phyloP scores from a whole-genome alignment of 2,113 vertebrate genomes.

The Cacatua alba region DNA sequence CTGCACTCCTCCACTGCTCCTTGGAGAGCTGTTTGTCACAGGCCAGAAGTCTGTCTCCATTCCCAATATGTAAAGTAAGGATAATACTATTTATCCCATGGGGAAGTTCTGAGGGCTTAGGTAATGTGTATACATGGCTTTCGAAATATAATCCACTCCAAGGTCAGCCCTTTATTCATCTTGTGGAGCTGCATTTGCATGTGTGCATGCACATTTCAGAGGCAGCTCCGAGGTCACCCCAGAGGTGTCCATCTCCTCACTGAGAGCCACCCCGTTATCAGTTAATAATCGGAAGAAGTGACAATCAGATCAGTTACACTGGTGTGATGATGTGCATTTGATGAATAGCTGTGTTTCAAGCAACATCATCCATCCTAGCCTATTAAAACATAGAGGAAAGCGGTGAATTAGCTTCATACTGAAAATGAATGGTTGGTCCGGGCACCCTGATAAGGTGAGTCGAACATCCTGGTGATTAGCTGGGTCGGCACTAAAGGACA shows the following conservation, averaged over 20 bases:
- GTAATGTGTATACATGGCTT: neutral
- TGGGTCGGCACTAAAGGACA: slow-evolving; percentile 67
- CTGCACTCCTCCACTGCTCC: neutral
- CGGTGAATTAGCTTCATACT: neutral
- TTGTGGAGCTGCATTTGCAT: neutral
- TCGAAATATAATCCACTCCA: slow-evolving; percentile 1
- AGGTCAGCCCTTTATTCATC: neutral
- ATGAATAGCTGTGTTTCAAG: slow-evolving; percentile 37
- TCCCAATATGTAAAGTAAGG: slow-evolving; percentile 44
- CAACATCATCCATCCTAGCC: slow-evolving; percentile 52
- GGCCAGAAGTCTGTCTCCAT: slow-evolving; percentile 11
- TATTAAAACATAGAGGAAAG: neutral
- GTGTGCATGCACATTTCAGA: neutral
- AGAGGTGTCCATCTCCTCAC: neutral
- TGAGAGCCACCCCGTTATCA: slow-evolving; percentile 11
- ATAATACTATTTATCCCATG: slow-evolving; percentile 45
- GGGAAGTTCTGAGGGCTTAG: slow-evolving; percentile 27
- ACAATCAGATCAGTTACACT: neutral
- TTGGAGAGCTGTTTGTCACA: neutral
- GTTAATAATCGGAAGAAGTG: neutral
- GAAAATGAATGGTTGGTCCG: neutral
- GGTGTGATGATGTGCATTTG: neutral
- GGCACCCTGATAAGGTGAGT: slow-evolving; percentile 41
- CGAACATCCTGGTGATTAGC: slow-evolving; percentile 14
- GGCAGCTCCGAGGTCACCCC: neutral